Evolutionary conservation across 2,797 vertebrate species (phyloP).

Genomic region (Hypotaenidia okinawae): DNA sequence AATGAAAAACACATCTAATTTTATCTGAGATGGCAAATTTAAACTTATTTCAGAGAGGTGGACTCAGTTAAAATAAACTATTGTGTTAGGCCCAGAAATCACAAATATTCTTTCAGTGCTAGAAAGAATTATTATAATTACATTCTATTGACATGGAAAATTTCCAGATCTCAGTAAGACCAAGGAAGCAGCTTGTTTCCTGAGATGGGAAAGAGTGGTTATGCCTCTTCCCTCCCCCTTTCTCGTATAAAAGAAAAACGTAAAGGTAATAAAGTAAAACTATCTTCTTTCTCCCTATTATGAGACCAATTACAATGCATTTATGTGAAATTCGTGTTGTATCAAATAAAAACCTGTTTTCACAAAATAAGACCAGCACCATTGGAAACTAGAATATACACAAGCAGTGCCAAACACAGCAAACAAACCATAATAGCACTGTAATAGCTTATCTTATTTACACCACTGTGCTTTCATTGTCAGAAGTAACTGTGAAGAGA

Average conservation of each 20-base stretch:
- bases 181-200: not conserved
- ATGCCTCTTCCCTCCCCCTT: not conserved
- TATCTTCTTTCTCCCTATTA: not conserved
- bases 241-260: not conserved
- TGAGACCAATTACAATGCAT: not conserved
- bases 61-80: not conserved
- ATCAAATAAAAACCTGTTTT: not conserved
- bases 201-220: not conserved
- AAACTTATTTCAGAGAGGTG: not conserved
- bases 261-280: not conserved
- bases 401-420: not conserved
- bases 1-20: not conserved
- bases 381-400: not conserved
- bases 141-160: not conserved
- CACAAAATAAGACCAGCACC: not conserved
- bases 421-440: not conserved
- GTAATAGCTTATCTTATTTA: not conserved
- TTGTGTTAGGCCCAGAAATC: not conserved
- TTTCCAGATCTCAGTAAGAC: not conserved
- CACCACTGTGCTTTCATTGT: not conserved
- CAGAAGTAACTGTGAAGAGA: not conserved
- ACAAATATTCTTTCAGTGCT: not conserved
- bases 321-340: not conserved
- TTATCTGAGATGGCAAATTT: not conserved
- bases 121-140: not conserved